A percentile compares a stretch with the other conserved stretches of the same genome.
Evolutionary conservation across 2,888 invertebrate genomes (phyloP).

Genomic region (Uropetala carovei): DNA sequence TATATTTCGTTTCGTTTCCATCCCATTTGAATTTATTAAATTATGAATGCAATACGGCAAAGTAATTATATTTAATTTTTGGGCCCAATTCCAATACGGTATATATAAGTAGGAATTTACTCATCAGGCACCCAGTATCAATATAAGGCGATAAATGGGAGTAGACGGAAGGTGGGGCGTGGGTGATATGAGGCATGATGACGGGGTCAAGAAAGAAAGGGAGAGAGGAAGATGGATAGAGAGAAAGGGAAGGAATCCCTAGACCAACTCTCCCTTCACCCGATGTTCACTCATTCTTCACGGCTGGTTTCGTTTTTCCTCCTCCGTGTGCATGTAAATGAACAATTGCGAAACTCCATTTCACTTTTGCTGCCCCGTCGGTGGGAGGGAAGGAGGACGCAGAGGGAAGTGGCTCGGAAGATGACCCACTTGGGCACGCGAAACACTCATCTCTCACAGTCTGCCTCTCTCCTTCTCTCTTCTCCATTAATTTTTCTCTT

Average conservation of each 20-base stretch:
- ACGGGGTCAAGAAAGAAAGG: neutral
- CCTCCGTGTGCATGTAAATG: constrained; percentile 24
- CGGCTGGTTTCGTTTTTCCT: constrained; percentile 28
- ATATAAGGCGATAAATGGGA: neutral
- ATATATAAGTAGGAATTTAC: too few relatives aligned
- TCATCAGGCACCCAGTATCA: neutral
- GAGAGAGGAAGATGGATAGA: neutral
- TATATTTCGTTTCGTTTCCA: too few relatives aligned
- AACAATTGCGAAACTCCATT: constrained; percentile 20
- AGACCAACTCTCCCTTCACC: neutral
- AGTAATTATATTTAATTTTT: too few relatives aligned
- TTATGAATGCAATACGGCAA: too few relatives aligned
- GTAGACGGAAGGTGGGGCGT: neutral
- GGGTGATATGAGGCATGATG: neutral
- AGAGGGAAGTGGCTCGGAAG: neutral
- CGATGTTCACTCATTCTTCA: neutral
- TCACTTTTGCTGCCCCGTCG: neutral
- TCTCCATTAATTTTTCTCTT: neutral
- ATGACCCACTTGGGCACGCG: constrained; percentile 20
- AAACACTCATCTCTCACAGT: neutral
- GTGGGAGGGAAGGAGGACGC: too few relatives aligned
- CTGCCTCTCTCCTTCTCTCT: neutral
- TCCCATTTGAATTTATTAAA: too few relatives aligned
- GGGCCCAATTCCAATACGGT: too few relatives aligned
- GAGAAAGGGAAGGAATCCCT: neutral